Percentiles rank a stretch among this genome's conserved stretches.
Conservation (phyloP, 2,888 invertebrate genomes). For the Ypsolopha sequella region DNA sequence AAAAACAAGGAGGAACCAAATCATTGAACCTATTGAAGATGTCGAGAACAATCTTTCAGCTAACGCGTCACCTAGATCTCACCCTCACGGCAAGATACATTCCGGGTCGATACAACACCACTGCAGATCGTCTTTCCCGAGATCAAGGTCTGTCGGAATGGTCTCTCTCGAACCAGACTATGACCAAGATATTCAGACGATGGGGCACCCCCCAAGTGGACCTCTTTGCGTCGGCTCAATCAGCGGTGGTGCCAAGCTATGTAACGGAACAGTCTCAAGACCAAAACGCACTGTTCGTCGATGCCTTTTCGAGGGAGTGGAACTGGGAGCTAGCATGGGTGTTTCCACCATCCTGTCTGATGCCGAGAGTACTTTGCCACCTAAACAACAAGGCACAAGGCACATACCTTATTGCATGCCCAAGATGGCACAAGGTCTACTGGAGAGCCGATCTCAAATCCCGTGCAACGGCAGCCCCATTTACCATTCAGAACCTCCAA, state of each 20-base stretch:
- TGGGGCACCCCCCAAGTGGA: background rate
- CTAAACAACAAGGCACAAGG: too few species aligned
- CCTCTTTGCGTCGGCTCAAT: background rate
- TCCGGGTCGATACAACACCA: background rate
- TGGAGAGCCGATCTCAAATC: too few species aligned
- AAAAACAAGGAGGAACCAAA: constrained; percentile 3
- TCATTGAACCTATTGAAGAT: background rate
- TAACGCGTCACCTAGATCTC: background rate
- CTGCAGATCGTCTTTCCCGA: background rate
- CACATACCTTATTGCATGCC: too few species aligned
- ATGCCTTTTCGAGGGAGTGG: too few species aligned
- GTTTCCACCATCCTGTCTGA: too few species aligned
- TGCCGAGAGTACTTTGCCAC: too few species aligned
- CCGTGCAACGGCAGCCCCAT: too few species aligned
- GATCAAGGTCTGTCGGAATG: background rate
- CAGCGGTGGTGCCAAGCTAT: background rate
- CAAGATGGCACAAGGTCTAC: too few species aligned
- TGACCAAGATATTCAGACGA: background rate
- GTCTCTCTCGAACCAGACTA: background rate
- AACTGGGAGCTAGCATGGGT: too few species aligned
- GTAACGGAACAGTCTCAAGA: too few species aligned
- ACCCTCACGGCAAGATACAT: background rate
- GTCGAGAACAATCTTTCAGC: background rate
- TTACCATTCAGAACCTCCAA: too few species aligned
- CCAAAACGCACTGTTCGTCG: too few species aligned